phyloP scores from a whole-genome alignment of 1,140 invertebrate species.

The Dendroctonus ponderosae region DNA sequence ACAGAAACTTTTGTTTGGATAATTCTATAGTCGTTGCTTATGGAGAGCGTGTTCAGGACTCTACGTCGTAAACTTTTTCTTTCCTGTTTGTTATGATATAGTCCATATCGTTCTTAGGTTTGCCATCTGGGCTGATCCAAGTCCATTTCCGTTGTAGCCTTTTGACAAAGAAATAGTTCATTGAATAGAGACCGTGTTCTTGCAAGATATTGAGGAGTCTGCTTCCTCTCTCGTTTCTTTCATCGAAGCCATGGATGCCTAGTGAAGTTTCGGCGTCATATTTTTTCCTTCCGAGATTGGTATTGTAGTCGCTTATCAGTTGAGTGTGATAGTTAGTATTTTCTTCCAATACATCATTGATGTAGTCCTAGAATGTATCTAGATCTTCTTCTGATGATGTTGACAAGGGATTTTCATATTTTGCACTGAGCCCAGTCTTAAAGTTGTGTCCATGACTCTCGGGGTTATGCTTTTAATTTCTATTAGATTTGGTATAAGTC shows the following conservation, averaged over 20 bases:
- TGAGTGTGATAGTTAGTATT: background rate
- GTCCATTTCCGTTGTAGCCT: too few relatives aligned
- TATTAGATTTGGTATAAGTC: conserved; percentile 12
- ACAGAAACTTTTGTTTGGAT: too few relatives aligned
- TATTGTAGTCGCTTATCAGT: too few relatives aligned
- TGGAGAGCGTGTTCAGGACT: too few relatives aligned
- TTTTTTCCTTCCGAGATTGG: conserved; percentile 6
- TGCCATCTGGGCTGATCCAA: conserved; percentile 38
- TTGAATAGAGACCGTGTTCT: conserved; percentile 13
- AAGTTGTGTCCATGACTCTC: background rate
- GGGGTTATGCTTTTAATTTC: conserved; percentile 11
- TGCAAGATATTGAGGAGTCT: conserved; percentile 10
- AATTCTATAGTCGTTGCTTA: too few relatives aligned
- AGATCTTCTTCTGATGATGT: background rate
- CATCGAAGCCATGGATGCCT: conserved; percentile 3
- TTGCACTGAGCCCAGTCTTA: background rate
- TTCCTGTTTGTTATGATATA: conserved; percentile 35
- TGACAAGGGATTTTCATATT: background rate
- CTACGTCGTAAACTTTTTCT: conserved; percentile 38
- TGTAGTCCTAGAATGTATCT: background rate
- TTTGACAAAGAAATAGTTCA: conserved; percentile 32
- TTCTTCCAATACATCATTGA: conserved; percentile 1
- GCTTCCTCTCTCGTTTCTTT: conserved; percentile 16
- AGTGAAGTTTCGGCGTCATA: conserved; percentile 11
- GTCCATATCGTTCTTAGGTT: conserved; percentile 40